Conservation (phyloP, 2,888 invertebrate genomes). For the Mythimna vitellina region DNA sequence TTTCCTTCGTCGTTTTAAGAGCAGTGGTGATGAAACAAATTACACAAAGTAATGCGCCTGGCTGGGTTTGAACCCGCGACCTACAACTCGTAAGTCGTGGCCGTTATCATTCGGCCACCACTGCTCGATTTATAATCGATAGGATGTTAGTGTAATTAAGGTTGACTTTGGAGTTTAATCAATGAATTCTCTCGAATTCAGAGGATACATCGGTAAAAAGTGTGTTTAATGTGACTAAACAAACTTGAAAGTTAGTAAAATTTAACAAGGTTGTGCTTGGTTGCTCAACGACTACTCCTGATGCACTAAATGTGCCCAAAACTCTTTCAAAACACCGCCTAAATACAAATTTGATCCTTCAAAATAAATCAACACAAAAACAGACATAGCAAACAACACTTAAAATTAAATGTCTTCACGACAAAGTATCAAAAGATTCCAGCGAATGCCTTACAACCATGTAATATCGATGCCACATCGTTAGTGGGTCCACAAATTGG, state of each 20-base stretch:
- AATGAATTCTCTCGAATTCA: background rate
- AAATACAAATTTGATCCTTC: background rate
- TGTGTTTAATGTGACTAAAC: no score
- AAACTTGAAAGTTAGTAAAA: no score
- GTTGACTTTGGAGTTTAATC: background rate
- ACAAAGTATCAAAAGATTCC: constrained; percentile 35
- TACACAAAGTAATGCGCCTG: no score
- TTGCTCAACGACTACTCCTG: background rate
- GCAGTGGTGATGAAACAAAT: no score
- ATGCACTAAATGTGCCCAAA: background rate
- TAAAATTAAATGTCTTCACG: constrained; percentile 6
- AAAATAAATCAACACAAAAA: background rate
- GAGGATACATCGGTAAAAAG: no score
- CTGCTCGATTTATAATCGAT: constrained; percentile 3
- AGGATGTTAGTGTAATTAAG: background rate
- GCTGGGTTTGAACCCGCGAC: no score
- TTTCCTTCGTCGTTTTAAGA: no score
- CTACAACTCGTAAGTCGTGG: no score
- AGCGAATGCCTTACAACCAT: constrained; percentile 12
- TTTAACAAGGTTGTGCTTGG: background rate
- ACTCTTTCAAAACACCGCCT: background rate
- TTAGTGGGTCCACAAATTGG: constrained; percentile 51
- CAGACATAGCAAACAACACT: background rate
- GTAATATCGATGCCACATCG: constrained; percentile 46
- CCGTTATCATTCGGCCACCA: no score